Conservation (phyloP, 2,113 vertebrate species). For the Lota lota region DNA sequence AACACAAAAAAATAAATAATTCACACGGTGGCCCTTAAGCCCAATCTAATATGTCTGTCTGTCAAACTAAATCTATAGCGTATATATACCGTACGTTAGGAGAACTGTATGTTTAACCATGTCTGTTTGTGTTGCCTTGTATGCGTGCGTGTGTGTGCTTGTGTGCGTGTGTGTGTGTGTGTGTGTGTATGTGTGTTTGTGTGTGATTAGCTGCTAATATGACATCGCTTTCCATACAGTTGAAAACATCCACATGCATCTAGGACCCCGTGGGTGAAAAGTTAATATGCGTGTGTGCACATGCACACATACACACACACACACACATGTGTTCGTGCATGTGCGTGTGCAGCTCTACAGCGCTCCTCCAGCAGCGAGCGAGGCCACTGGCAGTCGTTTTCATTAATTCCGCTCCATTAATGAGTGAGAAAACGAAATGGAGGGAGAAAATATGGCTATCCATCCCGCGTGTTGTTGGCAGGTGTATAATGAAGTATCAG, state of each 20-base stretch:
- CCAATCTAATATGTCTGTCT: no score
- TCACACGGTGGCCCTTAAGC: no score
- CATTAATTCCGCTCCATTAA: constrained; percentile 69
- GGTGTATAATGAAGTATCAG: constrained; percentile 76
- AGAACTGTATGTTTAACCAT: no score
- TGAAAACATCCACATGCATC: constrained; percentile 7
- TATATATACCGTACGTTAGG: no score
- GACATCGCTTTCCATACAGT: constrained; percentile 4
- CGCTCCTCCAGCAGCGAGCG: constrained; percentile 16
- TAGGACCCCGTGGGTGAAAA: constrained; percentile 37
- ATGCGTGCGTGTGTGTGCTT: background rate
- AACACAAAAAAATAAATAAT: no score
- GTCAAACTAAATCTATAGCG: no score
- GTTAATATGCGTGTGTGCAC: constrained; percentile 22
- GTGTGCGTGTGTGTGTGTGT: background rate
- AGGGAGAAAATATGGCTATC: constrained; percentile 72
- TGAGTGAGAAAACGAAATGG: constrained; percentile 63
- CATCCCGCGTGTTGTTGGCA: constrained; percentile 72
- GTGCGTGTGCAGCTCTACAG: background rate
- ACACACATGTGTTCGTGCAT: background rate
- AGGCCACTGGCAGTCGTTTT: constrained; percentile 53
- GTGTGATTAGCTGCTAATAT: background rate
- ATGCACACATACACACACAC: background rate
- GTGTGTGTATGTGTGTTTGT: background rate
- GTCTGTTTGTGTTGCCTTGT: background rate